Percentiles rank a stretch among this genome's conserved stretches.
Evolutionary conservation across 2,797 vertebrate genomes (phyloP).

Genomic region (Synaphobranchus kaupii): DNA sequence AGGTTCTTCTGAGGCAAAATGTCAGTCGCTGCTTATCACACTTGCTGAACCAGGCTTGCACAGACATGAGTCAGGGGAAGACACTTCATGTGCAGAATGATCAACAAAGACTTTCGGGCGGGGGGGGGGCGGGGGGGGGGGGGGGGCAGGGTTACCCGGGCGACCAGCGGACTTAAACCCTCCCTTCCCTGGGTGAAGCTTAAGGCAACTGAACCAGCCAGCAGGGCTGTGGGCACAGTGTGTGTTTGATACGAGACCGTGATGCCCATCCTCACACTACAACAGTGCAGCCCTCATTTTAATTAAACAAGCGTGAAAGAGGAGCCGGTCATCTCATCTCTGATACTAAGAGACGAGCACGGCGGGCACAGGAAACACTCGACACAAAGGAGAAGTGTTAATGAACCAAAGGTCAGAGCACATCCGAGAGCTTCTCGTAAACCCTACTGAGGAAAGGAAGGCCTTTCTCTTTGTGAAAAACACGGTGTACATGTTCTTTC

Average conservation of each 20-base stretch:
- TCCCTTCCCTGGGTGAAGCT: not conserved
- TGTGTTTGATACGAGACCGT: too few species aligned
- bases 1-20: not conserved
- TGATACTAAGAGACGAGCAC: not conserved
- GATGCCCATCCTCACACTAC: too few species aligned
- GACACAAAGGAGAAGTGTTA: not conserved
- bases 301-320: not conserved
- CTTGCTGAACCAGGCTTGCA: not conserved
- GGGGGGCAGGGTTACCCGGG: too few species aligned
- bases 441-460: not conserved
- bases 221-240: too few species aligned
- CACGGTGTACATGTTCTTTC: not conserved
- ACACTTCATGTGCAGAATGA: not conserved
- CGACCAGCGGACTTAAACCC: not conserved
- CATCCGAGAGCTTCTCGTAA: not conserved
- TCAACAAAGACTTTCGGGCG: not conserved
- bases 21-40: not conserved
- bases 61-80: not conserved
- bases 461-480: not conserved
- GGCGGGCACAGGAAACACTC: not conserved
- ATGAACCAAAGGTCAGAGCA: not conserved
- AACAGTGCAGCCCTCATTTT: not conserved
- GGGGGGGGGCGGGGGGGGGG: too few species aligned
- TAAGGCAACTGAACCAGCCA: not conserved
- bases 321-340: not conserved